A percentile compares a stretch with the other conserved stretches of the same genome.
phyloP scores from a whole-genome alignment of 2,888 invertebrate genomes.

The Drosophila quasianomalipes region DNA sequence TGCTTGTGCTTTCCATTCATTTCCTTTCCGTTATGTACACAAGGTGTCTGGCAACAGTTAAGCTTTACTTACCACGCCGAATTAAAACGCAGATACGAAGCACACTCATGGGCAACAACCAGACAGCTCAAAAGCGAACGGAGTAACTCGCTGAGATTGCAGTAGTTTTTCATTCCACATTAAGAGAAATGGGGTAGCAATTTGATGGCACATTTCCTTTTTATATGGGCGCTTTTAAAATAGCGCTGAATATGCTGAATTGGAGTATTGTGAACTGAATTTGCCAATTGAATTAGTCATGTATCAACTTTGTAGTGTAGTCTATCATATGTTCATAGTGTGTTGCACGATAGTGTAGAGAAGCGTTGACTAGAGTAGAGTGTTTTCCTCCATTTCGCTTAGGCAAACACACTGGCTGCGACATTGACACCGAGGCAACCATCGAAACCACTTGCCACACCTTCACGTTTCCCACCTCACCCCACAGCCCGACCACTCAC shows the following conservation, averaged over 20 bases:
- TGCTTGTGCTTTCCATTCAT: slow-evolving; percentile 24
- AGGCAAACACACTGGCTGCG: slow-evolving; percentile 74
- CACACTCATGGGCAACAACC: slow-evolving; percentile 8
- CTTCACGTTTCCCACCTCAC: not conserved
- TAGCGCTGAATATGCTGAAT: not conserved
- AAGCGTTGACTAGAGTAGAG: not conserved
- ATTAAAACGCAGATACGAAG: slow-evolving; percentile 51
- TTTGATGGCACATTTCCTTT: not conserved
- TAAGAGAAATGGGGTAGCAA: slow-evolving; percentile 11
- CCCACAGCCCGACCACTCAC: not conserved
- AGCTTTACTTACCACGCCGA: slow-evolving; percentile 75
- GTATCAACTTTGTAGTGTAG: not conserved
- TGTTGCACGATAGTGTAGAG: slow-evolving; percentile 5
- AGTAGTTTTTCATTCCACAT: slow-evolving; percentile 31
- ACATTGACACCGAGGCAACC: slow-evolving; percentile 65
- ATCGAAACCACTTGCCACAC: slow-evolving; percentile 23
- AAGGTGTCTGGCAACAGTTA: slow-evolving; percentile 76
- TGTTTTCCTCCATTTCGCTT: slow-evolving; percentile 48
- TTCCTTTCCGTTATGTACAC: slow-evolving; percentile 58
- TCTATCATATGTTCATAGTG: not conserved
- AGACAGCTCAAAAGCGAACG: slow-evolving; percentile 23
- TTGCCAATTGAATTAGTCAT: slow-evolving; percentile 9
- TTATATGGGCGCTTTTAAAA: not conserved
- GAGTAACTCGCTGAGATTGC: slow-evolving; percentile 73
- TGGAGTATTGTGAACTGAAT: not conserved